Base-by-base conservation (phyloP, 1,140 invertebrate genomes). In the Gyrodactylus salaris region DNA sequence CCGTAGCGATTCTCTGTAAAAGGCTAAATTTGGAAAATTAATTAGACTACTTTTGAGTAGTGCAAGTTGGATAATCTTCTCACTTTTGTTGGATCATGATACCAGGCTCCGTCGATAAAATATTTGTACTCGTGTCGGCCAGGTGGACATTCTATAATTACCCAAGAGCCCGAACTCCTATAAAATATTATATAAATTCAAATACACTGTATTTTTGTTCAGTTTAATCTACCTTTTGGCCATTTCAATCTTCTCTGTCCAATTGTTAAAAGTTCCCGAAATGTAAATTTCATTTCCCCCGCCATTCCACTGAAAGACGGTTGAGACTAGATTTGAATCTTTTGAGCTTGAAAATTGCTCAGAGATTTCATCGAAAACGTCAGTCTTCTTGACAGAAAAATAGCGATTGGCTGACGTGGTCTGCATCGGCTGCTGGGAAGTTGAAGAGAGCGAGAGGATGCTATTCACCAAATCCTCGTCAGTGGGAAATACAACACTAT, bases 1-100 rank as follows among this genome's bases (percentile, higher is more conserved):
- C 90, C 90, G 78, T 87, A 85, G 68, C 87, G 86, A 82, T 89
- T 89, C 77, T 90, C 87, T 73, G 88, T 84, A 71, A 87, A 85
- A 84, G 89, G 68, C 34, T 54, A 54, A 21, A 19, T 54, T 19
- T 19, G 21, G 21, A 54, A 21, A 54, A 54, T 54, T 54, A 19
- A 54, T 54, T 54, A n/a, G n/a, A n/a, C n/a, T n/a, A n/a, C n/a
- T n/a, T n/a, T n/a, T n/a, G n/a, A n/a, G n/a, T n/a, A n/a, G n/a
- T n/a, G n/a, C n/a, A n/a, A n/a, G n/a, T n/a, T n/a, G n/a, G n/a
- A n/a, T 2, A 69, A 69, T 1, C n/a, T 22, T 22, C 1, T 69
- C 21, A 69, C 68, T 25, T 71, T 21, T 2, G 7, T 25, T 1
- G 70, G 70, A n/a, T 71, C 70, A 71, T 71, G 70, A 71, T 25